Percentiles rank a stretch among this genome's conserved stretches.
These are phyloP conservation scores for Latrodectus hesperus DNA, from an alignment of 2,888 invertebrate species.

Conservation along the genomic window DNA sequence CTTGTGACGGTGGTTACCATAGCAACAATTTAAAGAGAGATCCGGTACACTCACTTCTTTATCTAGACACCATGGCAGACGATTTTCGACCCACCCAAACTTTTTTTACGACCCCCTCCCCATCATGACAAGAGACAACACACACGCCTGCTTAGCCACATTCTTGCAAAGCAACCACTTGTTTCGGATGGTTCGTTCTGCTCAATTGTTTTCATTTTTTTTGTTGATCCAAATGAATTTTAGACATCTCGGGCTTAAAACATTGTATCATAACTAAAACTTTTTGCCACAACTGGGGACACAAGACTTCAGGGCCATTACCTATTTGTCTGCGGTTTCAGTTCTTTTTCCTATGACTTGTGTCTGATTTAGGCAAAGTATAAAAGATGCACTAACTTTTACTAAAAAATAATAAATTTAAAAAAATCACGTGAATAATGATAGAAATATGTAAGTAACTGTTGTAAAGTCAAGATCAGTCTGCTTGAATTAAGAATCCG, in stretches of 20 bases:
- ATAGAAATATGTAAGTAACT: too few relatives aligned
- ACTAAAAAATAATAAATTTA: too few relatives aligned
- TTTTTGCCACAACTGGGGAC: not conserved
- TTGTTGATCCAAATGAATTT: not conserved
- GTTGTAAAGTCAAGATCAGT: too few relatives aligned
- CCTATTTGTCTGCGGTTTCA: too few relatives aligned
- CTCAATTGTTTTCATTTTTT: constrained; percentile 5
- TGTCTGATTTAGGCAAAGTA: too few relatives aligned
- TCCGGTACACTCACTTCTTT: constrained; percentile 55
- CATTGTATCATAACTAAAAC: constrained; percentile 10
- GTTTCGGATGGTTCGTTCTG: constrained; percentile 25
- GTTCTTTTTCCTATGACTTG: too few relatives aligned
- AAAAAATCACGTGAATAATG: too few relatives aligned
- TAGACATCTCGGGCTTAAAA: constrained; percentile 8
- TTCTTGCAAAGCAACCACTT: constrained; percentile 32
- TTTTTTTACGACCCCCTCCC: constrained; percentile 14
- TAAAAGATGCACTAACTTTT: too few relatives aligned
- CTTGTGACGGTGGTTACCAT: constrained; percentile 25
- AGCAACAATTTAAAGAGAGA: constrained; percentile 24
- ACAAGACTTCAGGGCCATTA: too few relatives aligned
- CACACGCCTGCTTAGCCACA: constrained; percentile 34
- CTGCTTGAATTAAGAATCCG: too few relatives aligned
- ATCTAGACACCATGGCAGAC: constrained; percentile 53
- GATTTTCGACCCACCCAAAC: constrained; percentile 33
- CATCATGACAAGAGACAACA: constrained; percentile 11